Conservation (phyloP, 2,888 invertebrate species). For the Thyatira batis region DNA sequence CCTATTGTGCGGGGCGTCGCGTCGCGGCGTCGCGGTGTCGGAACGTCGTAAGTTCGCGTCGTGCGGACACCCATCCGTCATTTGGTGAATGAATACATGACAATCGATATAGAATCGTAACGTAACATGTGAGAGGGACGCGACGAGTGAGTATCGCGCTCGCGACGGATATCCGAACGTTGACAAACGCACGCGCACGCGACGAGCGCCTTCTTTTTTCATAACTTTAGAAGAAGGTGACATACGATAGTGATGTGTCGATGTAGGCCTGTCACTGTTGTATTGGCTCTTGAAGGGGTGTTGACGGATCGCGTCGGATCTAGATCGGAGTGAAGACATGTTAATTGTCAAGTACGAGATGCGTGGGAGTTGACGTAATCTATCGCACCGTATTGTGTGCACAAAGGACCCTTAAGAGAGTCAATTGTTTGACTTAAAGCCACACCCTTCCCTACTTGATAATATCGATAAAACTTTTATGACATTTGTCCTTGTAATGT, state of each 20-base stretch:
- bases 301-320: conserved; percentile 68
- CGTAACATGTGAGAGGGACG: conserved; percentile 56
- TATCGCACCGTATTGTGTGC: conserved; percentile 1
- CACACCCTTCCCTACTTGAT: too few species aligned
- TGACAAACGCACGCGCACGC: conserved; percentile 51
- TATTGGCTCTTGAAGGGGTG: conserved; percentile 70
- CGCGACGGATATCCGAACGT: conserved; percentile 59
- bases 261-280: conserved; percentile 69
- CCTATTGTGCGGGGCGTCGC: conserved; percentile 60
- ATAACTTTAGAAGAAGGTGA: conserved; percentile 59
- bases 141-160: conserved; percentile 68
- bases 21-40: conserved; percentile 33
- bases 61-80: conserved; percentile 68
- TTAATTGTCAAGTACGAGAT: conserved; percentile 64
- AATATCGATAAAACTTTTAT: too few species aligned
- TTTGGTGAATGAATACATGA: conserved; percentile 67
- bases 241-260: conserved; percentile 64
- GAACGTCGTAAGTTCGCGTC: conserved; percentile 59
- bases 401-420: neutral
- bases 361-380: conserved; percentile 44
- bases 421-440: neutral
- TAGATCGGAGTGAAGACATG: conserved; percentile 69
- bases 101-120: conserved; percentile 66
- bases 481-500: neutral
- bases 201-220: conserved; percentile 48